phyloP scores from a whole-genome alignment of 2,888 invertebrate species.

The Chymomyza procnemis region DNA sequence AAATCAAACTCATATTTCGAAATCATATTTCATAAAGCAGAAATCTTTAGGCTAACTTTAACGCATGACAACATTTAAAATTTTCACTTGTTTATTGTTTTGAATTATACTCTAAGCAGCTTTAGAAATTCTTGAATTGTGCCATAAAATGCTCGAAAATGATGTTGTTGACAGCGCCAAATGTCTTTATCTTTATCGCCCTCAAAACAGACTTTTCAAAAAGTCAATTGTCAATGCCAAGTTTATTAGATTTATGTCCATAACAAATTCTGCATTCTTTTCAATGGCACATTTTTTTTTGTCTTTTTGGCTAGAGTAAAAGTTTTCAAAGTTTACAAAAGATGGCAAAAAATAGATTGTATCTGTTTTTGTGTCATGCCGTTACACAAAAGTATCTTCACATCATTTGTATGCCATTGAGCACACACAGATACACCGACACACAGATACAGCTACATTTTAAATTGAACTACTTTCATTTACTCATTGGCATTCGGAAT shows the following conservation, averaged over 20 bases:
- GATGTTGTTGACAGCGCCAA: not conserved
- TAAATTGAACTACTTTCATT: constrained; percentile 67
- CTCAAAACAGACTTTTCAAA: not conserved
- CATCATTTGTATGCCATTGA: constrained; percentile 59
- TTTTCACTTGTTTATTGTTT: no score
- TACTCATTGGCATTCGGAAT: constrained; percentile 34
- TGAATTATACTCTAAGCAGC: not conserved
- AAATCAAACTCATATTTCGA: no score
- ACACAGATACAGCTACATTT: constrained; percentile 42
- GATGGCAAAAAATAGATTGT: not conserved
- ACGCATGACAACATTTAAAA: no score
- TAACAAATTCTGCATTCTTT: not conserved
- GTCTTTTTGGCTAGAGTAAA: constrained; percentile 28
- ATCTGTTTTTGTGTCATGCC: not conserved
- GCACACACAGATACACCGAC: no score
- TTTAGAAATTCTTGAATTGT: not conserved
- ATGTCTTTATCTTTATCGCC: not conserved
- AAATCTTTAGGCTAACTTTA: no score
- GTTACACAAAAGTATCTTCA: not conserved
- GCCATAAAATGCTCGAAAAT: not conserved
- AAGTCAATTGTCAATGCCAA: not conserved
- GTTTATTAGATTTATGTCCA: not conserved
- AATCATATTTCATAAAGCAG: no score
- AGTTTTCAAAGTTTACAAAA: constrained; percentile 39
- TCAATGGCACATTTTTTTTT: not conserved